Base-by-base conservation (phyloP, 2,113 vertebrate genomes). In the Laticauda colubrina region DNA sequence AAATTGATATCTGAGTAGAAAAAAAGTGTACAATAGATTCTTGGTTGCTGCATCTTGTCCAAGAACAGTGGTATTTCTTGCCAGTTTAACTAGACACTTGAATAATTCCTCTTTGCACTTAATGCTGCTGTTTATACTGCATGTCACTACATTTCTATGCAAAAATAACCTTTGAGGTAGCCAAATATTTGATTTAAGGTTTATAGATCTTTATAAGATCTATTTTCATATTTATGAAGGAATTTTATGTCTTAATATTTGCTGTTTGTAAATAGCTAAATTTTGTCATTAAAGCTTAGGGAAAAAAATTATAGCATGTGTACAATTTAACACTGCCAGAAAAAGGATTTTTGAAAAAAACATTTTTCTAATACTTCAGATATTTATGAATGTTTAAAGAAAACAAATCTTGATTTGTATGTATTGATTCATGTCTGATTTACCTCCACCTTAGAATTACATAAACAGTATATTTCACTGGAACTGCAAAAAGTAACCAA, bases 171-270 rank as follows among this genome's bases (percentile, higher is more conserved):
- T 96, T 96, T 96, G 91, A 96, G 97, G 97, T 96, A 97, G 96
- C 96, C 96, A 97, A 97, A 97, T 97, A 96, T 97, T 98, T 98
- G 97, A 96, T 95, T 81, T 97, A 97, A 97, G 69, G 95, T 97
- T 97, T 98, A 98, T 97, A 97, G 97, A 96, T 90, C 95, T 97
- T 97, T 97, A 94, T 91, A 91, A 98, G 96, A 98, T 98, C 98
- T 99, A 98, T 98, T 98, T 98, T 98, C 97, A 91, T 99, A 99
- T 99, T 99, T 99, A 99, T 98, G 97, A 98, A 98, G 96, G 96
- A 96, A 93, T 96, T 98, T 97, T 98, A 98, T 95, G 97, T 99
- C 99, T 99, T 99, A 99, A 97, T 97, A 97, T 97, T 97, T 97
- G 95, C 96, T 97, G 97, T 98, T 98, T 97, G 95, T 97, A 97